Conservation (phyloP, 2,113 vertebrate genomes). For the Ptychochromis oligacanthus region DNA sequence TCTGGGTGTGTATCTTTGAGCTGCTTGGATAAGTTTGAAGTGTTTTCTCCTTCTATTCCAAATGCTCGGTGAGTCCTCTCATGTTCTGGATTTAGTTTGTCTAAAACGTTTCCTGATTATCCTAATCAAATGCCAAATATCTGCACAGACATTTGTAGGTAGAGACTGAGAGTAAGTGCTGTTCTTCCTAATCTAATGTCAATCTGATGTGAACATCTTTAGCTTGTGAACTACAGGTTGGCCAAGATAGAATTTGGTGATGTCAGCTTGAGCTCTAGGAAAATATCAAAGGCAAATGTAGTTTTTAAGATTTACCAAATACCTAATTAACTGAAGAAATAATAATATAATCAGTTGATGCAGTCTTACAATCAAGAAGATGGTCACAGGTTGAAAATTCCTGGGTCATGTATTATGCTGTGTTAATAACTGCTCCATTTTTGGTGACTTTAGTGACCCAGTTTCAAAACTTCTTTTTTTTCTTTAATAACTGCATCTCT, state of each 20-base stretch:
- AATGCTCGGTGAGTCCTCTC: neutral
- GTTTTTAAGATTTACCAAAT: neutral
- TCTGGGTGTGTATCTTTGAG: neutral
- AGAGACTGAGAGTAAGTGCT: neutral
- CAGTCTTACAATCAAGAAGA: neutral
- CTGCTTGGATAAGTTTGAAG: neutral
- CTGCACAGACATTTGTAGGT: neutral
- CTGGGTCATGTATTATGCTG: neutral
- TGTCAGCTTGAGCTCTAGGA: neutral
- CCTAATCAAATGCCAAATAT: neutral
- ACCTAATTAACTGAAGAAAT: neutral
- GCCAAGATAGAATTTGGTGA: neutral
- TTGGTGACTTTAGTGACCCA: fast-evolving
- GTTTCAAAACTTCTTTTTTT: neutral
- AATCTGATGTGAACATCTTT: neutral
- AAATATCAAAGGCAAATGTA: neutral
- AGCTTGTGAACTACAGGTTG: neutral
- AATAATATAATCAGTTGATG: neutral
- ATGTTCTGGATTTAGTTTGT: neutral
- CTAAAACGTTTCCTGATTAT: neutral
- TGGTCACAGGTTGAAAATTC: neutral
- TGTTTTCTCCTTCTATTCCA: neutral
- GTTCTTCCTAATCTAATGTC: neutral
- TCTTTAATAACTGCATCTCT: neutral
- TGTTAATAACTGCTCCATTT: neutral